Base-by-base conservation (phyloP, 2,113 vertebrate species). In the Buteo buteo region DNA sequence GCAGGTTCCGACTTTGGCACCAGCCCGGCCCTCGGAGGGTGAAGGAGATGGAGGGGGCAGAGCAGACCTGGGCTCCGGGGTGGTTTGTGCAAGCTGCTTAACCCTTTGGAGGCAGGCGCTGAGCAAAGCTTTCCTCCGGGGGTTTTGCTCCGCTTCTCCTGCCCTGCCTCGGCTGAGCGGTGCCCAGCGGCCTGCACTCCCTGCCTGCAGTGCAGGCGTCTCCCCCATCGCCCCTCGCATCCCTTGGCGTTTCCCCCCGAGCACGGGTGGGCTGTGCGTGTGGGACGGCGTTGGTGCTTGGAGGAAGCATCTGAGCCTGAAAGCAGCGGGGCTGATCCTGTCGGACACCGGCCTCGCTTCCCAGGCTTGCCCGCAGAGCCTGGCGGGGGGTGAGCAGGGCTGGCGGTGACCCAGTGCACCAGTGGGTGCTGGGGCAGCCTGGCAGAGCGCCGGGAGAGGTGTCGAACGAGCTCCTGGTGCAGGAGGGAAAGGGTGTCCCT, bases 1-100 rank as follows among this genome's bases (percentile, higher is more conserved):
- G 98, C 98, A 98, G 98, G 98, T 98, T 98, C 98, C 97, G 97
- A 98, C 98, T 97, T 98, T 98, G 98, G 99, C 98, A 98, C 94
- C 97, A 76, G 86, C 91, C 62, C 10, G 91, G 96, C 79, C 95
- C 94, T 71, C 25, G 89, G 90, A 98, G 97, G 96, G 95, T 91
- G 97, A 96, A 97, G 96, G 97, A 97, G 97, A 89, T 58, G 92
- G 88, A 97, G 95, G 93, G 96, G 93, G 77, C 91, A 94, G 65
- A 84, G 92, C 65, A 84, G 78, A 77, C 66, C 85, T 22, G 82
- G 40, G 86, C 78, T 94, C 70, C 19, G 7, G 62, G 79, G 72
- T 45, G 81, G 69, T 74, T 89, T 77, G 77, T 49, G 65, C 15
- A 28, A 93, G 58, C 47, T 49, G 61, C 70, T 96, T 94, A 95